These are phyloP conservation scores for Sycophaga agraensis DNA, from an alignment of 1,140 invertebrate genomes.

Conservation along the genomic window DNA sequence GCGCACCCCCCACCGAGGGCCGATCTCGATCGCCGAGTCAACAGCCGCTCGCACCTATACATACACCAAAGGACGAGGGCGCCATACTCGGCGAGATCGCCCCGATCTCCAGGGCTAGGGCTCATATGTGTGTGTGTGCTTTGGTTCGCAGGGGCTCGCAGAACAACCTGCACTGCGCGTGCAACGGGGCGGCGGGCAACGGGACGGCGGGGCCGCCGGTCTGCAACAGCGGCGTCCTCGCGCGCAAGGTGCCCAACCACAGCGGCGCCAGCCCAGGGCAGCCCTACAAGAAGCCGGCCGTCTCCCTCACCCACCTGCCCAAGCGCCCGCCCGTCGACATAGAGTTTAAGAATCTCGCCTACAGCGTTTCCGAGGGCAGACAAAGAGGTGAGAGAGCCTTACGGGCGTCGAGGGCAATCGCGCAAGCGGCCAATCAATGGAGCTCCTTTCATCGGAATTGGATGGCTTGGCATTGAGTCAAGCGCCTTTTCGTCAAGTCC, in stretches of 20 bases:
- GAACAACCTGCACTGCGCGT: constrained; percentile 63
- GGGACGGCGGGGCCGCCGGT: constrained; percentile 46
- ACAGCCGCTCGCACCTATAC: no score
- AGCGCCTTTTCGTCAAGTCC: no score
- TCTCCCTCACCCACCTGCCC: constrained; percentile 74
- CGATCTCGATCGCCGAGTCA: no score
- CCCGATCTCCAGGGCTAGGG: no score
- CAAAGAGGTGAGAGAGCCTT: constrained; percentile 66
- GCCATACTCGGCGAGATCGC: no score
- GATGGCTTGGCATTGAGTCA: no score
- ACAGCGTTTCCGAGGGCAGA: constrained; percentile 80
- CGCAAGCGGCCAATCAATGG: no score
- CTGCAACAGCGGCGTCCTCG: constrained; percentile 56
- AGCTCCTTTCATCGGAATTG: no score
- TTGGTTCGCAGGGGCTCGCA: constrained; percentile 66
- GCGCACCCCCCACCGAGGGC: no score
- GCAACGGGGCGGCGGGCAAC: constrained; percentile 63
- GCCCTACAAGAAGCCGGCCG: constrained; percentile 50
- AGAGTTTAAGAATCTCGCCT: constrained; percentile 81
- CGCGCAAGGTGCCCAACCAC: constrained; percentile 68
- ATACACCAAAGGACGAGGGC: no score
- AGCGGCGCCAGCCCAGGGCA: constrained; percentile 52
- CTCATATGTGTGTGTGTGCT: no score
- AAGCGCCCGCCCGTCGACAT: constrained; percentile 84
- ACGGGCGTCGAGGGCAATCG: no score